Base-by-base conservation (phyloP, 2,797 vertebrate genomes). In the Sebastolobus altivelis region DNA sequence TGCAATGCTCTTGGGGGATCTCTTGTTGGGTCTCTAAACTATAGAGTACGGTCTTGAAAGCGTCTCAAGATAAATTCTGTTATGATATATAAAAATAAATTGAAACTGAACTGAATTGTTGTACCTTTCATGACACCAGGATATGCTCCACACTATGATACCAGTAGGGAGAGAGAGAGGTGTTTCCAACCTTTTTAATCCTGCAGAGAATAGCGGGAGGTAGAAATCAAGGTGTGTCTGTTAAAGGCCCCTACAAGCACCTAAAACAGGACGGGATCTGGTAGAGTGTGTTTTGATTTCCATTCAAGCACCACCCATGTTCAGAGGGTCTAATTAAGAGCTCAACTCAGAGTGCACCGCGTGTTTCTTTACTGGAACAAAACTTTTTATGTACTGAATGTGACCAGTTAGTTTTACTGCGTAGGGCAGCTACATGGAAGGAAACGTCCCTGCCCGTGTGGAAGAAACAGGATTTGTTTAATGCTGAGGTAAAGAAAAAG, bases 401-500 rank as follows among this genome's bases (percentile, higher is more conserved):
- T 74, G 52, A 61, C 37, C 27, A 40, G 54, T 85, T 89, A 14
- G 54, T 85, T 89, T 83, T 29, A 82, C 70, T 84, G 79, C 2
- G 1, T 16, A 55, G 60, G 69, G 66, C 46, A 72, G 65, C 62
- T n/a, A 22, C 35, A 18, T 80, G 29, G 1, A 14, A 63, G 52
- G 25, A 70, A 74, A 77, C 1, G 63, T 37, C 25, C 25, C 25
- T 25, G 25, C 25, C 1, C 58, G 10, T 27, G 61, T 75, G 72
- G 27, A 85, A 65, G 60, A 82, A 84, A 91, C 85, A 88, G 77
- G 60, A 86, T 92, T 89, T 88, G 86, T 87, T 87, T 29, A 55
- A 83, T 31, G 20, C 40, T 80, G 81, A 61, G 49, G 61, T 70
- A 63, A 62, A 81, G 65, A 65, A 63, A 40, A 35, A 55, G 16